Evolutionary conservation across 1,140 invertebrate genomes (phyloP), one percentile per base, ranked within the genome.

Genomic region (Asbolus verrucosus): DNA sequence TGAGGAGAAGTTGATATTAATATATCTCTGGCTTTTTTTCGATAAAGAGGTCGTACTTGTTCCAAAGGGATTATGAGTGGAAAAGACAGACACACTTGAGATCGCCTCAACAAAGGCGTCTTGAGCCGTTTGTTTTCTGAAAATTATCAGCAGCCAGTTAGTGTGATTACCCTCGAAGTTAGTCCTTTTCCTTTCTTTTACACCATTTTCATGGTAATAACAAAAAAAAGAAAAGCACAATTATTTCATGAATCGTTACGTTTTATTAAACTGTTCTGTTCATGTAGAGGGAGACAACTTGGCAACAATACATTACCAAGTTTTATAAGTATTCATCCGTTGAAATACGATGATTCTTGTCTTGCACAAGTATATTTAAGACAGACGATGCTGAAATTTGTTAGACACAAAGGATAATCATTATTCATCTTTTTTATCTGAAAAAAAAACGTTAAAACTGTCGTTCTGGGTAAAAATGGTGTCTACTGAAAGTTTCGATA

Each of bases 91-190:
- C 19, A 54, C 46, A 54, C 46, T 54, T 6, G 41, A 27, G 27
- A 54, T 54, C 46, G 46, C 46, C 46, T 54, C 21, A 54, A 54
- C 46, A 54, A 54, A 54, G 21, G 46, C 46, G 46, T 27, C 46
- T 54, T 54, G 46, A 54, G 46, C 46, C 46, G 46, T 54, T 21
- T 54, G 46, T 54, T 54, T 54, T 54, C 21, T 24, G 19, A 21
- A 54, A 54, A 54, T 54, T 54, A 54, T 54, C 46, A 54, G 46
- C 46, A 54, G 46, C 19, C 46, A 54, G 46, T 54, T 54, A 54
- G 46, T 54, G 46, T 54, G 46, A 54, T 54, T 54, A 54, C 46
- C 21, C 46, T 9, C 18, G 46, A 54, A 54, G 46, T 21, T 54
- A 54, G 46, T 36, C 33, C 5, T 54, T 54, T n/a, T 13, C 19